Evolutionary conservation across 2,888 invertebrate species (phyloP).

Genomic region (Lottia gigantea): DNA sequence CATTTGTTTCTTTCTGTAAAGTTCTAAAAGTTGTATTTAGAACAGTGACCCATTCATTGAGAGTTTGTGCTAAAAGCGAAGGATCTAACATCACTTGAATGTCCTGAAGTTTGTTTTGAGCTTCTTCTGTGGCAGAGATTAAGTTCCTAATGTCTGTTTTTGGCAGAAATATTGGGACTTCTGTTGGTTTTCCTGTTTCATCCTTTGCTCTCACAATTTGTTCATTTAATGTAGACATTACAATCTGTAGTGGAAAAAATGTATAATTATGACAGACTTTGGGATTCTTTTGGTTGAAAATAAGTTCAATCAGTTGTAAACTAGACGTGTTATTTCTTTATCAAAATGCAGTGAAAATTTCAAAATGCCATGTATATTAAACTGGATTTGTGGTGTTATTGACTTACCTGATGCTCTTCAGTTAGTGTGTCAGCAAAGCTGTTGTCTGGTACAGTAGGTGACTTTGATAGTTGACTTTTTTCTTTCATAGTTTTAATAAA

Average conservation of each 20-base stretch:
- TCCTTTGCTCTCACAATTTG: not conserved
- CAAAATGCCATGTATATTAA: too few species aligned
- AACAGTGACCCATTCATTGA: conserved; percentile 44
- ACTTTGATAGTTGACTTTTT: conserved; percentile 40
- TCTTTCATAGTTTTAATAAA: conserved; percentile 48
- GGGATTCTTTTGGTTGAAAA: too few species aligned
- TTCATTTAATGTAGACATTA: not conserved
- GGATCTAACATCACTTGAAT: conserved; percentile 33
- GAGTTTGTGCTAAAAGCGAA: conserved; percentile 26
- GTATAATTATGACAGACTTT: too few species aligned
- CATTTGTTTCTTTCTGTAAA: conserved; percentile 33
- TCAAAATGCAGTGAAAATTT: too few species aligned
- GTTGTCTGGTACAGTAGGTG: conserved; percentile 22
- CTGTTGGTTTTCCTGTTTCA: not conserved
- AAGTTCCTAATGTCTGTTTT: conserved; percentile 34
- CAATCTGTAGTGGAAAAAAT: too few species aligned
- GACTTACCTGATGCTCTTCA: too few species aligned
- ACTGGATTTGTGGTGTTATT: too few species aligned
- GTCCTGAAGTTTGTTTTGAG: conserved; percentile 35
- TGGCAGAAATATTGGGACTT: not conserved
- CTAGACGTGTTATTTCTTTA: too few species aligned
- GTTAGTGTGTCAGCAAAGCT: too few species aligned
- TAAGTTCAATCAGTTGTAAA: too few species aligned
- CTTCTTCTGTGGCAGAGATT: conserved; percentile 30
- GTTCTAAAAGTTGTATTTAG: conserved; percentile 38